phyloP scores from a whole-genome alignment of 2,797 vertebrate species.

The Dryobates pubescens region DNA sequence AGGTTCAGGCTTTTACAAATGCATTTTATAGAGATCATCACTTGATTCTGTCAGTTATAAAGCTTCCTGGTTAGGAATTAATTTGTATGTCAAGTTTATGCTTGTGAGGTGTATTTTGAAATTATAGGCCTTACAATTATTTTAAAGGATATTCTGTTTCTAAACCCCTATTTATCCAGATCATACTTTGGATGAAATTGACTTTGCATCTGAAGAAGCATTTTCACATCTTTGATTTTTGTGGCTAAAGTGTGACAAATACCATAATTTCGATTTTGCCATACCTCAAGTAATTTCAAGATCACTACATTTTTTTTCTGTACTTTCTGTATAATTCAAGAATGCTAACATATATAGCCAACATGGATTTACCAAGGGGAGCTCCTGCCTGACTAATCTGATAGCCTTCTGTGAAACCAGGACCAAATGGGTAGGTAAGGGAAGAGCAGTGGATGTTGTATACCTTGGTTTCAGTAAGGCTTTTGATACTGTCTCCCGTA shows the following conservation, averaged over 20 bases:
- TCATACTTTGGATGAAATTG: not conserved
- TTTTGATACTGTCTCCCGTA: too few species aligned
- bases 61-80: slow-evolving; percentile 1
- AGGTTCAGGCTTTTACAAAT: not conserved
- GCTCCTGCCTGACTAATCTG: too few species aligned
- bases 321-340: not conserved
- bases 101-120: not conserved
- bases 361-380: too few species aligned
- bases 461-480: too few species aligned
- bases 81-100: not conserved
- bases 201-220: not conserved
- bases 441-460: too few species aligned
- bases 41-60: slow-evolving; percentile 17
- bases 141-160: not conserved
- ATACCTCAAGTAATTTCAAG: not conserved
- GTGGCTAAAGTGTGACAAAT: not conserved
- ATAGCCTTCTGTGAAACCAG: too few species aligned
- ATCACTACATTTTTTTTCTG: not conserved
- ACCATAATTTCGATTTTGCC: not conserved
- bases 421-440: too few species aligned
- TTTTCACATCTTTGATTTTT: slow-evolving; percentile 4
- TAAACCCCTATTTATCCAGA: not conserved
- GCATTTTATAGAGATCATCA: not conserved
- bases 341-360: not conserved
- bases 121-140: not conserved